Evolutionary conservation across 2,113 vertebrate species (phyloP).

Genomic region (Ictalurus punctatus): DNA sequence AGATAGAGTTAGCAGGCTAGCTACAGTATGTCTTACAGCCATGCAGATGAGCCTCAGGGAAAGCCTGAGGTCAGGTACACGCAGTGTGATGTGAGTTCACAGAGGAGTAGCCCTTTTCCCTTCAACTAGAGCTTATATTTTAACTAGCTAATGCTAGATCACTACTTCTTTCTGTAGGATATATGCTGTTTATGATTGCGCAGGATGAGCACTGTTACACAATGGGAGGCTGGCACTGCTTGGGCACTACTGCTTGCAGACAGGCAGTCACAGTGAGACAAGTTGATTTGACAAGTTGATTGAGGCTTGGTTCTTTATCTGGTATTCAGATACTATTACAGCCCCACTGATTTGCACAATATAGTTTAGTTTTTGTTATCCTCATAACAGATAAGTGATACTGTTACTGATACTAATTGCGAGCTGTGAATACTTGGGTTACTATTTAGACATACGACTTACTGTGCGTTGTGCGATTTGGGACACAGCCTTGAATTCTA

Average conservation of each 20-base stretch:
- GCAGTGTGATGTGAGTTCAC: not conserved
- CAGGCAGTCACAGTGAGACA: not conserved
- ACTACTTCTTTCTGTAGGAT: not conserved
- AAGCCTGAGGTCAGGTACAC: not conserved
- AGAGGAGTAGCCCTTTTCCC: not conserved
- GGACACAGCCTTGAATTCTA: constrained; percentile 2
- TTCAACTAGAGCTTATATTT: not conserved
- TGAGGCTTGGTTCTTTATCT: not conserved
- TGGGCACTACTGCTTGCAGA: not conserved
- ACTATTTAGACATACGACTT: not conserved
- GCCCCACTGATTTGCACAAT: not conserved
- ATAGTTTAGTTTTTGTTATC: not conserved
- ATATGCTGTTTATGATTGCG: not conserved
- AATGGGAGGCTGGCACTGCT: not conserved
- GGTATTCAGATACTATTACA: not conserved
- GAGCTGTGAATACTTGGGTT: not conserved
- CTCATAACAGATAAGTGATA: not conserved
- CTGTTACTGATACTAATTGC: not conserved
- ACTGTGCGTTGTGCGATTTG: not conserved
- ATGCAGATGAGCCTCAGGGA: not conserved
- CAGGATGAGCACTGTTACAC: not conserved
- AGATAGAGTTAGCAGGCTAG: not conserved
- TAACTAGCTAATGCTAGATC: not conserved
- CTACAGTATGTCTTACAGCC: not conserved
- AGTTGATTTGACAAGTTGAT: not conserved